Evolutionary conservation across 2,888 invertebrate genomes (phyloP).

Genomic region (Portevinia maculata): DNA sequence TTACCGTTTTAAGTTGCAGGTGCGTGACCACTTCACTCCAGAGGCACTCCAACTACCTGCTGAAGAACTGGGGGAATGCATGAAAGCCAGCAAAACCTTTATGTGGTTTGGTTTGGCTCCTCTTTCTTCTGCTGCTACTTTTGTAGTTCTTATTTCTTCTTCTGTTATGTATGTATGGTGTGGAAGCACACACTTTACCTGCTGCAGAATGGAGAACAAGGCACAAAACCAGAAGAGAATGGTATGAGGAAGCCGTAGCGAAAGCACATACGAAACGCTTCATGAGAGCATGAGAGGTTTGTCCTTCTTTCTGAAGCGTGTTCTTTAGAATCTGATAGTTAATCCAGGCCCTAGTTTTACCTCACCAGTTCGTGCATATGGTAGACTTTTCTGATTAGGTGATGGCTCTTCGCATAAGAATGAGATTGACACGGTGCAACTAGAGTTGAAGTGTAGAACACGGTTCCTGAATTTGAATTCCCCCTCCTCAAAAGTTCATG

Average conservation of each 20-base stretch:
- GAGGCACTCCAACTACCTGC: constrained; percentile 24
- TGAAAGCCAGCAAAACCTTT: constrained; percentile 25
- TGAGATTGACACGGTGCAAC: constrained; percentile 36
- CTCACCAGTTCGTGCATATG: neutral
- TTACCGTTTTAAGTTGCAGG: constrained; percentile 70
- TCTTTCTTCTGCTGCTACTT: constrained; percentile 34
- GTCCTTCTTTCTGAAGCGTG: constrained; percentile 64
- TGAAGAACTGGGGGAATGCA: constrained; percentile 1
- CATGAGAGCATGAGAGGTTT: constrained; percentile 38
- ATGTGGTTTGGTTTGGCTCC: constrained; percentile 32
- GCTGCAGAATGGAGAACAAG: constrained; percentile 32
- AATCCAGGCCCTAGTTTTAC: constrained; percentile 23
- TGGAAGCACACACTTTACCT: too few species aligned
- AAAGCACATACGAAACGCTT: constrained; percentile 34
- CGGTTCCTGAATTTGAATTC: constrained; percentile 53
- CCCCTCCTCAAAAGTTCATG: neutral
- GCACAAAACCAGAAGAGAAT: constrained; percentile 53
- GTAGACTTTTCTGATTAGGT: too few species aligned
- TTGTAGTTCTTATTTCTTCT: constrained; percentile 18
- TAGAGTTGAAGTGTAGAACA: constrained; percentile 34
- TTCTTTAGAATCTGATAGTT: constrained; percentile 52
- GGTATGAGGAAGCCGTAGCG: constrained; percentile 50
- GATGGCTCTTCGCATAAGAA: constrained; percentile 48
- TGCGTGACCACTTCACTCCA: constrained; percentile 56
- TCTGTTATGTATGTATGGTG: constrained; percentile 53